Conservation (phyloP, 2,113 vertebrate species). For the Macquaria ambigua region DNA sequence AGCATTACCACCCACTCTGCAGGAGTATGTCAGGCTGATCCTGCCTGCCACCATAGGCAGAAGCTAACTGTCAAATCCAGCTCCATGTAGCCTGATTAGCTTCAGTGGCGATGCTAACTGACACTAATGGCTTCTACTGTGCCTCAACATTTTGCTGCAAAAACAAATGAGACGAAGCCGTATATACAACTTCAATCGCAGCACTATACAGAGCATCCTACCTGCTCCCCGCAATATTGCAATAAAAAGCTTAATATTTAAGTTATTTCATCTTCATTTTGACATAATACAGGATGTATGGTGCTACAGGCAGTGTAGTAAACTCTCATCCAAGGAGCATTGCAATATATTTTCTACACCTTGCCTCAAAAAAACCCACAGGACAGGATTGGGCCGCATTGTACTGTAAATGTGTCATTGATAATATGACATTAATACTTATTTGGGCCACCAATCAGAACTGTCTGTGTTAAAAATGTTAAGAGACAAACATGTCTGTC, state of each 20-base stretch:
- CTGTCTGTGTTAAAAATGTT: neutral
- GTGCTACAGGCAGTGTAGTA: constrained; percentile 12
- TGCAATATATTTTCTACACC: neutral
- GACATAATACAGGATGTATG: neutral
- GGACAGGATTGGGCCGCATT: neutral
- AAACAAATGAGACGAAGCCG: constrained; percentile 16
- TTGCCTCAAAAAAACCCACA: too few relatives aligned
- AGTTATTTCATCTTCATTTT: constrained; percentile 15
- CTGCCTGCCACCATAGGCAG: constrained; percentile 29
- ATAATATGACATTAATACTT: neutral
- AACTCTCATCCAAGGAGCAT: neutral
- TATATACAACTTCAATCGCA: neutral
- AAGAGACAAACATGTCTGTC: neutral
- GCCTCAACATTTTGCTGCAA: constrained; percentile 4
- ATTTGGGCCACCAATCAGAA: neutral
- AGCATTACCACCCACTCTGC: neutral
- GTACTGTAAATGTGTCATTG: neutral
- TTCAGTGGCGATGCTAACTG: constrained; percentile 36
- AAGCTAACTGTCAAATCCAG: constrained; percentile 35
- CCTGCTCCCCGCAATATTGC: neutral
- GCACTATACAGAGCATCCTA: neutral
- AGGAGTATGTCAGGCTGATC: constrained; percentile 17
- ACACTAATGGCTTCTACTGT: constrained; percentile 50
- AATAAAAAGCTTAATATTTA: constrained; percentile 7
- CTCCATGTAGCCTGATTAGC: constrained; percentile 48